A percentile compares a stretch with the other conserved stretches of the same genome.
These are phyloP conservation scores for Moxostoma hubbsi DNA, from an alignment of 2,797 vertebrate genomes.

Conservation along the genomic window DNA sequence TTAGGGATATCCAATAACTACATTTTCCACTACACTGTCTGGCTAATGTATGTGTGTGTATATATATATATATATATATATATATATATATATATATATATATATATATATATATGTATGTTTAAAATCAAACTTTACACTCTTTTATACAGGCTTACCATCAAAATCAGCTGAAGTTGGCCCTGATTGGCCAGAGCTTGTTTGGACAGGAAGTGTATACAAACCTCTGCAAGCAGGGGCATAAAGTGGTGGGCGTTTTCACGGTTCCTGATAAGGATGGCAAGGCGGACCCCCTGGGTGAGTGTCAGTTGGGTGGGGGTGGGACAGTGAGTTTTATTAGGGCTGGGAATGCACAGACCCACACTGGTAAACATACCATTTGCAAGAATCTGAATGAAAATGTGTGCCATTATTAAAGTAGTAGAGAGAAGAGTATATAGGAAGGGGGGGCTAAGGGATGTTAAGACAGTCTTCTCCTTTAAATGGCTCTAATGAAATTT, in stretches of 20 bases:
- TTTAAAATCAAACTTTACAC: conserved; percentile 2
- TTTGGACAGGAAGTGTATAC: conserved; percentile 97
- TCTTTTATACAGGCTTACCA: conserved; percentile 78
- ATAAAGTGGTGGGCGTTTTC: conserved; percentile 95
- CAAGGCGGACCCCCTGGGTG: conserved; percentile 94
- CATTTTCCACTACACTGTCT: too few relatives aligned
- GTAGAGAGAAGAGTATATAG: too few relatives aligned
- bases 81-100: too few relatives aligned
- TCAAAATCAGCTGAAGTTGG: conserved; percentile 91
- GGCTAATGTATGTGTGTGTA: too few relatives aligned
- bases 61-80: too few relatives aligned
- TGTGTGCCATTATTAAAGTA: too few relatives aligned
- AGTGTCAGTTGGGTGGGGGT: conserved; percentile 65
- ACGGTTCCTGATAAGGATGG: conserved; percentile 96
- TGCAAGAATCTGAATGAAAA: not conserved
- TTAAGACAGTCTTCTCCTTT: not conserved
- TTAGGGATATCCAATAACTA: too few relatives aligned
- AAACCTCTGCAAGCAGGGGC: conserved; percentile 88
- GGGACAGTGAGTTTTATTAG: conserved; percentile 21
- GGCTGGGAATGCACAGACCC: not conserved
- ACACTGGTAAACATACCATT: not conserved
- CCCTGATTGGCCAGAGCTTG: conserved; percentile 97
- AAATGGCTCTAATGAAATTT: not conserved
- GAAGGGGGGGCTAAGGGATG: too few relatives aligned
- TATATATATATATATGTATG: too few relatives aligned